Conservation (phyloP, 2,797 vertebrate species). For the Rhabdophis nuchalis region DNA sequence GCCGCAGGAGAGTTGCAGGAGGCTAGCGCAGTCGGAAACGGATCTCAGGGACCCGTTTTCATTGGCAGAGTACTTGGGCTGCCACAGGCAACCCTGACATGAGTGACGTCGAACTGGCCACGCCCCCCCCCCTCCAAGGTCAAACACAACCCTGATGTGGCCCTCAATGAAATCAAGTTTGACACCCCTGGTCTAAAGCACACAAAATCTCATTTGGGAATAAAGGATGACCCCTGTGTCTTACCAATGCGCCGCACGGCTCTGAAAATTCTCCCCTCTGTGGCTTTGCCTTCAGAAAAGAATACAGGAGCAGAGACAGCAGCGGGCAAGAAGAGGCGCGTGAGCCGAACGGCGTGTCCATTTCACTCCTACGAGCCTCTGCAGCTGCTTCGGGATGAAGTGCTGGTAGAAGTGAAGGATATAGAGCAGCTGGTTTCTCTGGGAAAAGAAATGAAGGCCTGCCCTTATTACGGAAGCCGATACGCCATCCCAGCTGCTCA, state of each 20-base stretch:
- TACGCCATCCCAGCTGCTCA: slow-evolving; percentile 86
- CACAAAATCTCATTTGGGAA: neutral
- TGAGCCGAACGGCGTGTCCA: slow-evolving; percentile 71
- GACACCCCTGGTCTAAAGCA: neutral
- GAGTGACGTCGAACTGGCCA: no score
- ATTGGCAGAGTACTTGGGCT: no score
- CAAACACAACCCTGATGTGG: no score
- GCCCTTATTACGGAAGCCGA: slow-evolving; percentile 89
- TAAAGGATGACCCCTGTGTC: neutral
- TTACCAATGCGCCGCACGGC: no score
- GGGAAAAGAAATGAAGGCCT: slow-evolving; percentile 79
- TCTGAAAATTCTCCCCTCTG: neutral
- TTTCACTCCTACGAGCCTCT: slow-evolving; percentile 79
- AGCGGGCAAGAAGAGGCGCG: slow-evolving; percentile 72
- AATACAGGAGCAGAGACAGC: slow-evolving; percentile 44
- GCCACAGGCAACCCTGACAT: no score
- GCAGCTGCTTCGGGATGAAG: slow-evolving; percentile 83
- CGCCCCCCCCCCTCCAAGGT: no score
- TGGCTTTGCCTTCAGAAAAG: slow-evolving; percentile 56
- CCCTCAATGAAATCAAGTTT: no score
- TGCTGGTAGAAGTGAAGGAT: slow-evolving; percentile 84
- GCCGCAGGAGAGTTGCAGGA: no score
- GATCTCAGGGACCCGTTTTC: no score
- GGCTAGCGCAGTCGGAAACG: no score
- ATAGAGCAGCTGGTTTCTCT: slow-evolving; percentile 87